Percentiles rank a stretch among this genome's conserved stretches.
Evolutionary conservation across 2,113 vertebrate genomes (phyloP).

Genomic region (Pristiophorus japonicus): DNA sequence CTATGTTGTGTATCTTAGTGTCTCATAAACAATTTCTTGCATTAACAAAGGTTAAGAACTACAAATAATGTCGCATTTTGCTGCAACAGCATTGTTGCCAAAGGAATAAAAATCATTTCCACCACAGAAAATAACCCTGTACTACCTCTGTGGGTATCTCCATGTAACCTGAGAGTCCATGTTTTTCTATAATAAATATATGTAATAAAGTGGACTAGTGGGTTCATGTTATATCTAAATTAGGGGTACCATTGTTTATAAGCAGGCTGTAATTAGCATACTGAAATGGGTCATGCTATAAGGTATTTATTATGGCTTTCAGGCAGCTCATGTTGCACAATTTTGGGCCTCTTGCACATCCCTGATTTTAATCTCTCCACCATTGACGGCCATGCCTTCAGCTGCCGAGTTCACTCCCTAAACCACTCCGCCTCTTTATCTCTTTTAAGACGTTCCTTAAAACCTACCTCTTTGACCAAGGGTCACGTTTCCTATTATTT

Average conservation of each 20-base stretch:
- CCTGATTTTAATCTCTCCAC: not conserved
- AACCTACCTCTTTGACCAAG: not conserved
- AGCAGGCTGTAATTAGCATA: not conserved
- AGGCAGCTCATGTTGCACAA: not conserved
- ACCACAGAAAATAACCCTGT: not conserved
- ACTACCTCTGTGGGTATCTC: not conserved
- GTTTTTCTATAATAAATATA: not conserved
- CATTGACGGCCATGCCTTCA: not conserved
- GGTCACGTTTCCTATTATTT: not conserved
- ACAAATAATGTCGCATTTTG: not conserved
- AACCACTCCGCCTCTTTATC: not conserved
- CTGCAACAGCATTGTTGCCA: constrained; percentile 8
- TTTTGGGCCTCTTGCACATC: no score
- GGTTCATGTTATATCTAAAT: not conserved
- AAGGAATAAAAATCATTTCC: not conserved
- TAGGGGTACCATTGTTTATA: not conserved
- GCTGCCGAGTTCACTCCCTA: not conserved
- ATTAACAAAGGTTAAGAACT: constrained; percentile 32
- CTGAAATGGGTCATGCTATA: not conserved
- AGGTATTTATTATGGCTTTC: not conserved
- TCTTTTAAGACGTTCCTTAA: not conserved
- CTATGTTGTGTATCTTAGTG: constrained; percentile 12
- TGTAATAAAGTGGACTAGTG: not conserved
- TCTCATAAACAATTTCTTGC: constrained; percentile 27
- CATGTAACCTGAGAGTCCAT: not conserved